phyloP scores from a whole-genome alignment of 2,797 vertebrate species.

The Bovichtus diacanthus region DNA sequence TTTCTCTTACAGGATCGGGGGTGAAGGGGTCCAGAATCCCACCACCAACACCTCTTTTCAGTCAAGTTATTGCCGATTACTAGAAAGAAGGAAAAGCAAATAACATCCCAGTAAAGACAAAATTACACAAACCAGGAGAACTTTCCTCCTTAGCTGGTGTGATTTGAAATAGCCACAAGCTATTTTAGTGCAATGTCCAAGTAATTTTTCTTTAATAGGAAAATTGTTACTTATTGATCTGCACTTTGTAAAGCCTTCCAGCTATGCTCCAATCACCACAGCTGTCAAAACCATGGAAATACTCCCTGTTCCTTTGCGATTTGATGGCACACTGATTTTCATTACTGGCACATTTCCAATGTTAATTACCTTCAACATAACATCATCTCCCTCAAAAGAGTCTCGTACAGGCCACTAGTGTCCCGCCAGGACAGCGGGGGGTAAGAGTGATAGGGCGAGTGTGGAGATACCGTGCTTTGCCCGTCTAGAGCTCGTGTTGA shows the following conservation, averaged over 20 bases:
- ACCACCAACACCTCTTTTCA: neutral
- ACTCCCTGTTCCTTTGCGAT: constrained; percentile 84
- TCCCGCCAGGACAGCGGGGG: constrained; percentile 73
- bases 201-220: constrained; percentile 98
- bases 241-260: constrained; percentile 92
- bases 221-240: constrained; percentile 99
- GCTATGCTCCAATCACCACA: constrained; percentile 94
- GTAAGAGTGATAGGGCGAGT: constrained; percentile 64
- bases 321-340: constrained; percentile 83
- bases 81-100: constrained; percentile 23
- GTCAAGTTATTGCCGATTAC: neutral
- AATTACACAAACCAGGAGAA: constrained; percentile 52
- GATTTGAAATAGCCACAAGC: constrained; percentile 92
- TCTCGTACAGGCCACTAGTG: constrained; percentile 58
- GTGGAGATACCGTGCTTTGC: constrained; percentile 64
- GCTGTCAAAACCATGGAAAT: constrained; percentile 94
- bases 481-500: constrained; percentile 71
- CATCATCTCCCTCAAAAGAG: constrained; percentile 69
- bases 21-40: neutral
- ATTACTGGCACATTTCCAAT: constrained; percentile 84
- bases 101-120: constrained; percentile 16
- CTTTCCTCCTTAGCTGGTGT: constrained; percentile 79
- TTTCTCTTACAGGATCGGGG: neutral
- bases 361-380: constrained; percentile 85
- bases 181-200: constrained; percentile 92